Evolutionary conservation across 1,140 invertebrate genomes (phyloP).

Genomic region (Neotoxoptera formosana): DNA sequence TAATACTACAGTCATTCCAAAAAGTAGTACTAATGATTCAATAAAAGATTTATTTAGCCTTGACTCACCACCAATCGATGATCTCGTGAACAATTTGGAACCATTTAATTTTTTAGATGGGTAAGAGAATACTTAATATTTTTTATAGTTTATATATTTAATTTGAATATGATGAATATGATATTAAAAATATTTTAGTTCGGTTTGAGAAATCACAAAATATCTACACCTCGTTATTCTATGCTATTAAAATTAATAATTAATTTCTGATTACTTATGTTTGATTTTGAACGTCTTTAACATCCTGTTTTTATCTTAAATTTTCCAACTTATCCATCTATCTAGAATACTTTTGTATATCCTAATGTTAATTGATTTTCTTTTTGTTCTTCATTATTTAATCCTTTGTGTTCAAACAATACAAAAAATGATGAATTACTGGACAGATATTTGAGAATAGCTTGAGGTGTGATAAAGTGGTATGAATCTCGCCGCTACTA

Average conservation of each 20-base stretch:
- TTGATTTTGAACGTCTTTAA: constrained; percentile 7
- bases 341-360: neutral
- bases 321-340: neutral
- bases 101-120: constrained; percentile 52
- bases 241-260: constrained; percentile 38
- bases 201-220: constrained; percentile 6
- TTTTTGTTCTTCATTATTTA: constrained; percentile 8
- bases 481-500: constrained; percentile 18
- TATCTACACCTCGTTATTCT: constrained; percentile 26
- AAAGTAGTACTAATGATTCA: constrained; percentile 55
- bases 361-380: neutral
- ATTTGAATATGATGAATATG: constrained; percentile 45
- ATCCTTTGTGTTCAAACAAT: constrained; percentile 39
- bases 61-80: constrained; percentile 56
- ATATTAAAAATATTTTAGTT: constrained; percentile 11
- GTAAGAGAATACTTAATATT: constrained; percentile 16
- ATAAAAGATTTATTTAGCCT: constrained; percentile 57
- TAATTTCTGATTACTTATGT: constrained; percentile 41
- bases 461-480: constrained; percentile 53
- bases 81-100: constrained; percentile 51
- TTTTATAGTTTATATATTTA: neutral
- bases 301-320: neutral
- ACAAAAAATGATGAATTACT: constrained; percentile 58
- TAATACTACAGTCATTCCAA: constrained; percentile 40
- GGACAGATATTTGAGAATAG: constrained; percentile 59